phyloP scores from a whole-genome alignment of 2,888 invertebrate species.

The Athalia cordata region DNA sequence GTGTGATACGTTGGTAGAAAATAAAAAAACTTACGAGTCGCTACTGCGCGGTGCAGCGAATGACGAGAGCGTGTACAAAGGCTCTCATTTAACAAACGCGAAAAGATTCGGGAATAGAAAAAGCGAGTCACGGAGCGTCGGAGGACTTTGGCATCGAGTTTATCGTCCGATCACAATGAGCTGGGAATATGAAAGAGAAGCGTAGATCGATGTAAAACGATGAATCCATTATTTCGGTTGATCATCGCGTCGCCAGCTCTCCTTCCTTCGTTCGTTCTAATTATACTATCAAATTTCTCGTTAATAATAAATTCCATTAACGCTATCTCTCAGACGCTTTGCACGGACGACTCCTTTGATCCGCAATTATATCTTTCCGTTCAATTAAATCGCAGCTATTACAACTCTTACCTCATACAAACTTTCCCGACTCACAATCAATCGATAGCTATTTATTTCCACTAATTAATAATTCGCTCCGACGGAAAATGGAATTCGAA shows the following conservation, averaged over 20 bases:
- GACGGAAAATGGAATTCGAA: not conserved
- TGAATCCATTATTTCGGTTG: not conserved
- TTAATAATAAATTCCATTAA: constrained; percentile 8
- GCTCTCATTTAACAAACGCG: constrained; percentile 9
- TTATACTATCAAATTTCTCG: constrained; percentile 22
- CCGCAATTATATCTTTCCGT: too few relatives aligned
- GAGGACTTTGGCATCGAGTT: constrained; percentile 40
- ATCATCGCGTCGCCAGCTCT: not conserved
- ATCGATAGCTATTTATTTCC: too few relatives aligned
- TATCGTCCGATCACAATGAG: constrained; percentile 31
- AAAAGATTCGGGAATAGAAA: constrained; percentile 12
- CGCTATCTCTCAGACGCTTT: not conserved
- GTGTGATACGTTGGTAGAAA: too few relatives aligned
- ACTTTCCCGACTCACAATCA: too few relatives aligned
- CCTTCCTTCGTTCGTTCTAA: not conserved
- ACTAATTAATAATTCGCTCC: not conserved
- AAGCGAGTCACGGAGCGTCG: not conserved
- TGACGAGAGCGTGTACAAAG: constrained; percentile 6
- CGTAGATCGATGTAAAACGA: too few relatives aligned
- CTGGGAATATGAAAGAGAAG: not conserved
- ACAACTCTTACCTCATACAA: too few relatives aligned
- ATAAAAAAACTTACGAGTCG: too few relatives aligned
- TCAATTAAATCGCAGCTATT: too few relatives aligned
- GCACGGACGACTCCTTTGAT: not conserved
- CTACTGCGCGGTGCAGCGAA: too few relatives aligned